Base-by-base conservation (phyloP, 2,113 vertebrate genomes). In the Alosa alosa region DNA sequence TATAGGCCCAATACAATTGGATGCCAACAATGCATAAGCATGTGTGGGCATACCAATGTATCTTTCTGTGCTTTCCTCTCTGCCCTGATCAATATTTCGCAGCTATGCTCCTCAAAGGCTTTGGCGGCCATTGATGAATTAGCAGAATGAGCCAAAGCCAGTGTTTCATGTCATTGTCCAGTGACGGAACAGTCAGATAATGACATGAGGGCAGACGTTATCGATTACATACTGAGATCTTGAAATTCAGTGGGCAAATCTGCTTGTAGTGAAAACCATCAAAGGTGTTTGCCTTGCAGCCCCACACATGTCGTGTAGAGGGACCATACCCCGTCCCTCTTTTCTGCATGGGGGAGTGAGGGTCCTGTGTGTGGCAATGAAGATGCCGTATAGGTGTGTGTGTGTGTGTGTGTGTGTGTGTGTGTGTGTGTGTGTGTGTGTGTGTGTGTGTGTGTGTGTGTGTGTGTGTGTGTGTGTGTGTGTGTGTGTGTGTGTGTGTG, bases 401-500 rank as follows among this genome's bases (percentile, higher is more conserved):
- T 31, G 1, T 0, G 83, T 86, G 72, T 82, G 86, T 87, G 50
- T 49, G 20, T 82, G 83, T 82, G 82, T 83, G 81, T 81, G 41
- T 78, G 5, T 41, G 83, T 86, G 72, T 82, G 86, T 87, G 50
- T 49, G 20, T 82, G 83, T 82, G 82, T 83, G 81, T 81, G 41
- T 78, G 5, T 41, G 83, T 86, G 72, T 82, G 86, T 87, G 50
- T 49, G 20, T 82, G 31, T 31, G 31, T 78, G 5, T 41, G 83
- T 86, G 57, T 82, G 86, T 87, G 50, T 49, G 20, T 82, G 83
- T 82, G 82, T 83, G 81, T 81, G n/a, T n/a, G n/a, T n/a, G n/a
- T n/a, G n/a, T n/a, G n/a, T n/a, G n/a, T n/a, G n/a, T n/a, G n/a
- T n/a, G n/a, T n/a, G 85, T 47, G 84, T 78, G 5, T 41, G 1